phyloP scores from a whole-genome alignment of 1,140 invertebrate genomes.

The Penaeus chinensis region DNA sequence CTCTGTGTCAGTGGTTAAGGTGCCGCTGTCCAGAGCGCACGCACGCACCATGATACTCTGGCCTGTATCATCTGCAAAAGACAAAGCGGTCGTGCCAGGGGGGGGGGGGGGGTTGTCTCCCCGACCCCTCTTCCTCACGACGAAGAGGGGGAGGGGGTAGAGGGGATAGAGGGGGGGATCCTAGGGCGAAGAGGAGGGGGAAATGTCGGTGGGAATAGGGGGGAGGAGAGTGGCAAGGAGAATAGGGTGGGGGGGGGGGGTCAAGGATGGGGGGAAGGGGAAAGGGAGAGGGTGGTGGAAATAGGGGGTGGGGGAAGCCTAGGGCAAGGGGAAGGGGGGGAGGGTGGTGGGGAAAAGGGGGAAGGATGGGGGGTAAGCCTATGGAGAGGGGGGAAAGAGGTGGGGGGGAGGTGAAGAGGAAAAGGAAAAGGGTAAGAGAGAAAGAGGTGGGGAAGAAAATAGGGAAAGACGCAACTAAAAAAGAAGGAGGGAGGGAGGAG shows the following conservation, averaged over 20 bases:
- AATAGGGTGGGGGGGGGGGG: background rate
- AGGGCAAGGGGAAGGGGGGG: background rate
- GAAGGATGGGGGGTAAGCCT: background rate
- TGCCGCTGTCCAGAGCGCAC: constrained; percentile 92
- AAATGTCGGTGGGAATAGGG: background rate
- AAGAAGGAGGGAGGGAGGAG: background rate
- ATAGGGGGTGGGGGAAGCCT: no score
- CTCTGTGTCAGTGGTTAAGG: constrained; percentile 91
- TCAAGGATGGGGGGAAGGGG: background rate
- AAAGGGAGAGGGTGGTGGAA: no score
- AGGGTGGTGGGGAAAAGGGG: background rate
- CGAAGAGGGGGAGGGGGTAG: background rate
- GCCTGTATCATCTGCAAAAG: constrained; percentile 78
- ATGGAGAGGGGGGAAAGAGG: background rate
- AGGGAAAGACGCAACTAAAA: no score
- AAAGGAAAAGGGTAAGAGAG: background rate
- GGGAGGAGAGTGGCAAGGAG: background rate
- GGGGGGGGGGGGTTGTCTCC: background rate
- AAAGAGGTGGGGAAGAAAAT: background rate
- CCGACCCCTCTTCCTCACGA: no score
- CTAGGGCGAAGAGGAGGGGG: background rate
- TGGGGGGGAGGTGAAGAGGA: background rate
- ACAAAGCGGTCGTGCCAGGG: constrained; percentile 5
- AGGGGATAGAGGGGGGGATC: background rate
- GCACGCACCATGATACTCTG: constrained; percentile 83